Conservation (phyloP, 2,797 vertebrate species). For the Myotis myotis region DNA sequence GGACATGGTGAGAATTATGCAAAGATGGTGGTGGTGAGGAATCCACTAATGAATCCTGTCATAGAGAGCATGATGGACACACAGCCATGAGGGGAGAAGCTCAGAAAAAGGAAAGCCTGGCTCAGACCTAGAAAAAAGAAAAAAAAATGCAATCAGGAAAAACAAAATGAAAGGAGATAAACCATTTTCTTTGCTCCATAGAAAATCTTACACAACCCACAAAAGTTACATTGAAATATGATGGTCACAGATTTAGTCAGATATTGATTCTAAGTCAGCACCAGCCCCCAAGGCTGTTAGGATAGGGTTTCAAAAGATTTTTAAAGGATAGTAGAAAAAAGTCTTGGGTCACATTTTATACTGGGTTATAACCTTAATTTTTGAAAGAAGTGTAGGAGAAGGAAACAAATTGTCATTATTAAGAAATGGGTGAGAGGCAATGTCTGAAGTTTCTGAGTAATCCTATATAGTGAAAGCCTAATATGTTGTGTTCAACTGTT, state of each 20-base stretch:
- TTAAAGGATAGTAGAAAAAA: neutral
- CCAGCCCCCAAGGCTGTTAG: neutral
- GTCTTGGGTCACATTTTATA: neutral
- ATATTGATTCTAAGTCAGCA: neutral
- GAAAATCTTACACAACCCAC: constrained; percentile 19
- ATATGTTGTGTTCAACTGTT: no score
- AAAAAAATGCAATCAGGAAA: neutral
- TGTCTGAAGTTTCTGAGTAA: neutral
- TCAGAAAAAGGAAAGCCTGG: neutral
- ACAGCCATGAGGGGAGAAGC: neutral
- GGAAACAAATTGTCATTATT: neutral
- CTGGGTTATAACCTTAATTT: neutral
- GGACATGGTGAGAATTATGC: neutral
- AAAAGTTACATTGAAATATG: neutral
- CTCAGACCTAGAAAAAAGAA: neutral
- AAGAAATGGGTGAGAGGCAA: neutral
- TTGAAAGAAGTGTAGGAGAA: neutral
- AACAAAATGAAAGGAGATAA: neutral
- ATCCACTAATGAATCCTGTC: neutral
- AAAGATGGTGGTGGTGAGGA: neutral
- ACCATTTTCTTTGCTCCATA: neutral
- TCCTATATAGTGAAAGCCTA: no score
- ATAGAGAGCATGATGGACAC: no score
- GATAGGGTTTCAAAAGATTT: neutral
- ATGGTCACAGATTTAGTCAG: neutral